Percentiles rank a stretch among this genome's conserved stretches.
Conservation (phyloP, 2,888 invertebrate genomes). For the Rhorus exstirpatorius region DNA sequence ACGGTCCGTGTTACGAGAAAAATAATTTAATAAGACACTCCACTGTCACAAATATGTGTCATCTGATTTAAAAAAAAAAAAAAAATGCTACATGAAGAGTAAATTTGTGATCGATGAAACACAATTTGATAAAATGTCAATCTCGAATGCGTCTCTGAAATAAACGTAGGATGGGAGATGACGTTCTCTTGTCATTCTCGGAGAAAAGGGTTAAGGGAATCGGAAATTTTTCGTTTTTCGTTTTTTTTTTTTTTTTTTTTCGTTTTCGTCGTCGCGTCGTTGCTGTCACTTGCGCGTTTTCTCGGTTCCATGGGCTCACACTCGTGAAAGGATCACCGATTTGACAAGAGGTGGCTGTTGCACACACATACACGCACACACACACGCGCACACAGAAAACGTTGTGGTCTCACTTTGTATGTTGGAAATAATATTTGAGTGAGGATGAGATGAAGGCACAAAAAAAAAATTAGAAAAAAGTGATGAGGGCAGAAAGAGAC, state of each 20-base stretch:
- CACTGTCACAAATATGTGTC: slow-evolving; percentile 5
- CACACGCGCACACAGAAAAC: slow-evolving; percentile 20
- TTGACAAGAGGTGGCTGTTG: slow-evolving; percentile 62
- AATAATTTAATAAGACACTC: background rate
- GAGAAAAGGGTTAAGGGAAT: slow-evolving; percentile 38
- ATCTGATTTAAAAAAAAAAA: slow-evolving; percentile 2
- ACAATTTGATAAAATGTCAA: slow-evolving; percentile 57
- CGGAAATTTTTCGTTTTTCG: slow-evolving; percentile 21
- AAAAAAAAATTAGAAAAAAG: slow-evolving; percentile 31
- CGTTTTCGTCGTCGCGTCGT: too few relatives aligned
- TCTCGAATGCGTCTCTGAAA: slow-evolving; percentile 41
- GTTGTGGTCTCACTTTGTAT: slow-evolving; percentile 57
- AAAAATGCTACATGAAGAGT: slow-evolving; percentile 1
- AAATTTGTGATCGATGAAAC: slow-evolving; percentile 46
- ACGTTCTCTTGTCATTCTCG: slow-evolving; percentile 22
- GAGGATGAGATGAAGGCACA: slow-evolving; percentile 31
- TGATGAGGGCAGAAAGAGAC: slow-evolving; percentile 51
- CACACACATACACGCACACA: slow-evolving; percentile 29
- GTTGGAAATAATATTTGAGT: slow-evolving; percentile 54
- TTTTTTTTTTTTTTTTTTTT: too few relatives aligned
- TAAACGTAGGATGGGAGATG: slow-evolving; percentile 34
- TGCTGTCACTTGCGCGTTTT: slow-evolving; percentile 64
- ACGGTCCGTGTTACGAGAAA: too few relatives aligned
- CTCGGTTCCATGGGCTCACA: slow-evolving; percentile 69
- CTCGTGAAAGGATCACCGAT: slow-evolving; percentile 62